Evolutionary conservation across 2,113 vertebrate species (phyloP), one percentile per base, ranked within the genome.

Genomic region (Mormoops blainvillei): DNA sequence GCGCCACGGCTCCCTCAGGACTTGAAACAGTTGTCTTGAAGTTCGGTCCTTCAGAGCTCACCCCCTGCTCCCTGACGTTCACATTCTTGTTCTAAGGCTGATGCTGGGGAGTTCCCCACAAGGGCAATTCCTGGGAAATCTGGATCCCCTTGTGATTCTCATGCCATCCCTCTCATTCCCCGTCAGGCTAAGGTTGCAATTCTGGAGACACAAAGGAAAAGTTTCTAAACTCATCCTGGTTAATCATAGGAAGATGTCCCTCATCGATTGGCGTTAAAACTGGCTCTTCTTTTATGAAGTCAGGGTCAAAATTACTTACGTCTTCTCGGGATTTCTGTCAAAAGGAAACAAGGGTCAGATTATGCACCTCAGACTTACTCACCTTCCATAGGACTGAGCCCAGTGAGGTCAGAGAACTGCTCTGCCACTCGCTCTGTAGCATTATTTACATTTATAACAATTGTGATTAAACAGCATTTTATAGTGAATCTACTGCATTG

Each of bases 261-360:
- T 99, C 99, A 92, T 99, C 99, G 4, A 99, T 99, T 45, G 99
- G 99, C 0, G 99, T 99, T 95, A 99, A 99, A 71, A 99, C 98
- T 31, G 99, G 99, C 96, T 99, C 99, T 95, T 99, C 99, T 94
- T 99, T 99, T 82, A 99, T 99, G 94, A 99, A 99, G 98, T 99
- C 99, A 1, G 99, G 99, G 98, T 99, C 99, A 87, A 99, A 99
- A 98, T 99, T 99, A 98, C 99, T 99, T 95, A 99, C 99, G 0
- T 99, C 99, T 97, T 99, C 99, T 87, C 99, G 97, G 26, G 99
- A 99, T 99, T 99, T 99, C 99, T 99, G 98, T 76, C 78, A 97
- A 97, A 95, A 98, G 73, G 96, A 88, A 98, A 98, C 48, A 97
- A 90, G 86, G 87, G 61, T 96, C 50, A 97, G 31, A 96, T 0